phyloP scores from a whole-genome alignment of 2,888 invertebrate genomes.

The Thereva unica region DNA sequence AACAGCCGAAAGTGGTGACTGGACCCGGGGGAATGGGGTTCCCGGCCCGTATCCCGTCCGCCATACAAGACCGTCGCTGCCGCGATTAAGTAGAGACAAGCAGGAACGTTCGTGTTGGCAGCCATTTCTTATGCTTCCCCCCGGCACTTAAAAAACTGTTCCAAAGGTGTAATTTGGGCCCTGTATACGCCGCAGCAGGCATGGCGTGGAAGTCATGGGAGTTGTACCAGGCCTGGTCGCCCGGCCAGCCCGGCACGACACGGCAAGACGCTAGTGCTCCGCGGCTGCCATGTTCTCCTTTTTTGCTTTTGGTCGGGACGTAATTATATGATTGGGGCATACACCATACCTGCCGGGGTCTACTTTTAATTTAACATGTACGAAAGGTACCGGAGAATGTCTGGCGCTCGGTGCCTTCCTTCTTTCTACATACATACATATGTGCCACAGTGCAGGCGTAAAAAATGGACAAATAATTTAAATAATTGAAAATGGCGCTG shows the following conservation, averaged over 20 bases:
- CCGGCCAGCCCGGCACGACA: conserved; percentile 5
- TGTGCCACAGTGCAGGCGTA: conserved; percentile 26
- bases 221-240: conserved; percentile 9
- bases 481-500: conserved; percentile 46
- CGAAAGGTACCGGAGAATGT: conserved; percentile 5
- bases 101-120: conserved; percentile 36
- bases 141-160: conserved; percentile 40
- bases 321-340: conserved; percentile 34
- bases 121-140: conserved; percentile 41
- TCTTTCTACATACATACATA: conserved; percentile 7
- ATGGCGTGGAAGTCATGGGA: conserved; percentile 22
- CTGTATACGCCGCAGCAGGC: background rate
- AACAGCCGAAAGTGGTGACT: too few species aligned
- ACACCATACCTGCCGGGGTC: conserved; percentile 15
- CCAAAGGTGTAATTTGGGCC: conserved; percentile 29
- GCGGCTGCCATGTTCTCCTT: conserved; percentile 9
- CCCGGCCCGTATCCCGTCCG: too few species aligned
- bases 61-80: too few species aligned
- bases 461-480: conserved; percentile 39
- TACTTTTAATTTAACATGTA: conserved; percentile 5
- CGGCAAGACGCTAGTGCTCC: conserved; percentile 1
- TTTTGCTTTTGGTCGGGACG: conserved; percentile 16
- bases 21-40: too few species aligned
- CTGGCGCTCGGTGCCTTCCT: too few species aligned
- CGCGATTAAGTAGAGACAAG: background rate